Evolutionary conservation across 2,113 vertebrate genomes (phyloP).

Genomic region (Cephalophus harveyi): DNA sequence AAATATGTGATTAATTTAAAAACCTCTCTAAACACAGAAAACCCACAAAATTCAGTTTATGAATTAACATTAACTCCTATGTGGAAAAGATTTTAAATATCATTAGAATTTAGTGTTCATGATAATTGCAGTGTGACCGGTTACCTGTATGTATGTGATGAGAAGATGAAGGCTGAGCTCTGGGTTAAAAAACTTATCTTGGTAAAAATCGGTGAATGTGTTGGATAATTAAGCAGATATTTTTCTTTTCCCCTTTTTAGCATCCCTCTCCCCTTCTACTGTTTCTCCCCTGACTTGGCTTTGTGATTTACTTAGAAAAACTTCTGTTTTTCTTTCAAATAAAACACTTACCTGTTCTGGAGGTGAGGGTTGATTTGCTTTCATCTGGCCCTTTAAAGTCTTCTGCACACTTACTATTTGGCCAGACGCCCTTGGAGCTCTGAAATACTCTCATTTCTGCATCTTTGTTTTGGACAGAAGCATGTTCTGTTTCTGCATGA

Average conservation of each 20-base stretch:
- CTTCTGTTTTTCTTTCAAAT: slow-evolving; percentile 30
- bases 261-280: background rate
- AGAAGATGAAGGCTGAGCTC: background rate
- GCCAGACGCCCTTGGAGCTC: background rate
- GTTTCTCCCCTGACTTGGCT: background rate
- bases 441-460: background rate
- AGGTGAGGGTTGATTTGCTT: background rate
- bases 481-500: slow-evolving; percentile 40
- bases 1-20: background rate
- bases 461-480: background rate
- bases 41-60: background rate
- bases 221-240: background rate
- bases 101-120: background rate
- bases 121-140: fast-evolving
- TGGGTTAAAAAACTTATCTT: background rate
- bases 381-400: slow-evolving; percentile 25
- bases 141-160: background rate
- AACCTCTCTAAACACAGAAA: background rate
- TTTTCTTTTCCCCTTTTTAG: background rate
- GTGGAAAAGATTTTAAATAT: background rate
- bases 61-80: background rate
- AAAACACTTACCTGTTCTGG: slow-evolving; percentile 21
- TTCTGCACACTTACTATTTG: background rate
- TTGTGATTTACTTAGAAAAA: background rate
- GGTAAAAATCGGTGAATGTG: background rate